phyloP scores from a whole-genome alignment of 2,888 invertebrate species.

The Lamproptera curius region DNA sequence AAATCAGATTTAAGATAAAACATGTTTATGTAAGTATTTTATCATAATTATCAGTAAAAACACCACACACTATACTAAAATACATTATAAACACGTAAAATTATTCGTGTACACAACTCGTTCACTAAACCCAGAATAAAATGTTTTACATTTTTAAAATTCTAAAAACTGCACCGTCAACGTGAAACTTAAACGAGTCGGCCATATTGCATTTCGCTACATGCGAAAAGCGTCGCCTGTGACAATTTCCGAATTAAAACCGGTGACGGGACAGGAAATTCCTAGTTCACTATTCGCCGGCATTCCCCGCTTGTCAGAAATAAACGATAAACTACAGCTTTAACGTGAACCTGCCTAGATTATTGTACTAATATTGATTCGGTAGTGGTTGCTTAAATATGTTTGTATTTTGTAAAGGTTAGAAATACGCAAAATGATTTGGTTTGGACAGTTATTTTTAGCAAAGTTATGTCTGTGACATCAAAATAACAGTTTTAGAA shows the following conservation, averaged over 20 bases:
- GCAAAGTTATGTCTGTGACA: too few species aligned
- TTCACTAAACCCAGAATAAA: background rate
- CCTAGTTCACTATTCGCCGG: slow-evolving; percentile 4
- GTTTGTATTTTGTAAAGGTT: too few species aligned
- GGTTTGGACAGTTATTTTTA: too few species aligned
- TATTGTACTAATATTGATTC: too few species aligned
- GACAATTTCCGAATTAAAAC: background rate
- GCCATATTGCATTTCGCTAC: slow-evolving; percentile 2
- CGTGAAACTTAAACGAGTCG: background rate
- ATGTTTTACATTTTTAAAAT: background rate
- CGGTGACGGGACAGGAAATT: slow-evolving; percentile 2
- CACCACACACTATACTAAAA: background rate
- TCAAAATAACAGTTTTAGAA: too few species aligned
- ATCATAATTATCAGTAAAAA: background rate
- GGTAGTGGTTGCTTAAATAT: too few species aligned
- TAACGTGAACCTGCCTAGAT: too few species aligned
- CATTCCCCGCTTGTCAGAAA: background rate
- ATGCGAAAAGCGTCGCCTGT: background rate
- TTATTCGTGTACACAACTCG: background rate
- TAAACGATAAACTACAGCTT: too few species aligned
- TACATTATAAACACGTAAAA: background rate
- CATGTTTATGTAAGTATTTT: too few species aligned
- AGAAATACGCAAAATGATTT: too few species aligned
- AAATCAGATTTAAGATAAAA: too few species aligned
- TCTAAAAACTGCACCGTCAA: background rate